Evolutionary conservation across 2,113 vertebrate species (phyloP).

Genomic region (Cinclus mexicanus): DNA sequence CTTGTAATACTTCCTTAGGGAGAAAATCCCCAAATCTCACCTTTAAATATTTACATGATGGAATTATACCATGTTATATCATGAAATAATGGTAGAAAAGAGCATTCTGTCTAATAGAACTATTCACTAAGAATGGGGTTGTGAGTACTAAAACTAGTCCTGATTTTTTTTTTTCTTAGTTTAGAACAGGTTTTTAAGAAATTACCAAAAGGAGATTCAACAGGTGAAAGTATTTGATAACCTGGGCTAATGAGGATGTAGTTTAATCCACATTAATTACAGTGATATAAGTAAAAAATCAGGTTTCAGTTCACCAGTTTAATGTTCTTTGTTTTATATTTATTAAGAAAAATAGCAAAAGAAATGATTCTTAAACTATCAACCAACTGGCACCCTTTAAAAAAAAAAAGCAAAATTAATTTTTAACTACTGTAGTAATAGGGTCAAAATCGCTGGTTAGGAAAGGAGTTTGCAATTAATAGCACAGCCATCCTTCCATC

Average conservation of each 20-base stretch:
- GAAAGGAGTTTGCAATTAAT: background rate
- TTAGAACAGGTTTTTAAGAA: background rate
- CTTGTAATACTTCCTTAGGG: background rate
- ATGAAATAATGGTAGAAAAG: background rate
- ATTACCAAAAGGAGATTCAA: background rate
- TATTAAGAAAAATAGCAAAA: background rate
- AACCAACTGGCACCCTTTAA: fast-evolving
- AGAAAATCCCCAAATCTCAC: background rate
- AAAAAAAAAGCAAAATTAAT: background rate
- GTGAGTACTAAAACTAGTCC: background rate
- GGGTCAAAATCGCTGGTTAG: background rate
- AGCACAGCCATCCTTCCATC: background rate
- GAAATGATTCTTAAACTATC: background rate
- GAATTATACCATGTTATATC: background rate
- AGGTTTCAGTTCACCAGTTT: background rate
- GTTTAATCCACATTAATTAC: background rate
- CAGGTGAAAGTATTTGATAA: background rate
- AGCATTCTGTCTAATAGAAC: background rate
- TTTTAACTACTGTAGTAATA: background rate
- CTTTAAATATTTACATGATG: background rate
- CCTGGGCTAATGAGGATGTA: background rate
- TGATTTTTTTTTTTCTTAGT: background rate
- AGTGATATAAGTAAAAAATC: background rate
- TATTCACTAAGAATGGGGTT: background rate
- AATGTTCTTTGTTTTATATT: background rate